Evolutionary conservation across 2,797 vertebrate species (phyloP).

Genomic region (Myoxocephalus aenaeus): DNA sequence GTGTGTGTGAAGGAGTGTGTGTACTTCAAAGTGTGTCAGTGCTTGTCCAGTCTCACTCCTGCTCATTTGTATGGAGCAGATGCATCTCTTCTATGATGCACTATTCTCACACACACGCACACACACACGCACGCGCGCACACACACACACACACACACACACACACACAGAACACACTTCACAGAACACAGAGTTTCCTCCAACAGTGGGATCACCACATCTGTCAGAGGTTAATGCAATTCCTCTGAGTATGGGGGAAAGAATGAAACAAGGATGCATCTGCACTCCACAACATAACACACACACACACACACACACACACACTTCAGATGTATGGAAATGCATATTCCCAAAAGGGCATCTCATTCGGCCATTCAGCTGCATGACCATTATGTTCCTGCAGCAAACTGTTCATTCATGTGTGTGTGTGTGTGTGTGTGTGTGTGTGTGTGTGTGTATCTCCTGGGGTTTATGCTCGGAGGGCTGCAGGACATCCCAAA

Average conservation of each 20-base stretch:
- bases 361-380: conserved; percentile 33
- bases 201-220: conserved; percentile 19
- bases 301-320: conserved; percentile 14
- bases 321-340: conserved; percentile 50
- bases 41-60: not conserved
- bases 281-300: not conserved
- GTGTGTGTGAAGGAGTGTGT: not conserved
- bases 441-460: not conserved
- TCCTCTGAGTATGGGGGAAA: conserved; percentile 14
- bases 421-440: conserved; percentile 33
- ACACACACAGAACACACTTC: not conserved
- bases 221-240: conserved; percentile 56
- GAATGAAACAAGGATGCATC: conserved; percentile 27
- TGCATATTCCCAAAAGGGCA: conserved; percentile 44
- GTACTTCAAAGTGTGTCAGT: conserved; percentile 1
- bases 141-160: not conserved
- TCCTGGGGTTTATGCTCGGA: not conserved
- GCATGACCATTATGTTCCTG: conserved; percentile 48
- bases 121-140: conserved; percentile 3
- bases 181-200: conserved; percentile 5
- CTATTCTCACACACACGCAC: conserved; percentile 1
- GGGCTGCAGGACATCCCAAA: not conserved
- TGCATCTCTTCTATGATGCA: conserved; percentile 38
- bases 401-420: conserved; percentile 26
- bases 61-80: conserved; percentile 49